phyloP scores from a whole-genome alignment of 2,797 vertebrate genomes.

The Nannoperca australis region DNA sequence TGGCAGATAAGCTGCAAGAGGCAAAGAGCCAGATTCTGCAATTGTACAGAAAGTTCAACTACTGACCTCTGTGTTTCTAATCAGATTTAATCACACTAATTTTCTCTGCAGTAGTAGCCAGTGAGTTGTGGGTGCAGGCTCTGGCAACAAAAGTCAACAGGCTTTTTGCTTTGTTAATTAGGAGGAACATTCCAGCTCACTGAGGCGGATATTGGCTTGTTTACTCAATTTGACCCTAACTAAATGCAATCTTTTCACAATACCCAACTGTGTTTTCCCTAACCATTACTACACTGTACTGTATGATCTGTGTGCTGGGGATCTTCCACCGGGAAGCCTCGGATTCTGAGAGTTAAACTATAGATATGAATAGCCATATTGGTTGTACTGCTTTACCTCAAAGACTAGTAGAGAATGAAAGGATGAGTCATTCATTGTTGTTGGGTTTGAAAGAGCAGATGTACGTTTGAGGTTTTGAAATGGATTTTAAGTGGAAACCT shows the following conservation, averaged over 20 bases:
- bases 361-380: constrained; percentile 35
- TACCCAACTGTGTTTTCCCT: constrained; percentile 12
- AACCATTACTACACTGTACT: constrained; percentile 2
- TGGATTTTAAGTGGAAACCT: constrained; percentile 25
- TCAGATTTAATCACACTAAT: constrained; percentile 33
- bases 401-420: constrained; percentile 18
- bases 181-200: constrained; percentile 25
- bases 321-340: constrained; percentile 24
- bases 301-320: constrained; percentile 24
- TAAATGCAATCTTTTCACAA: constrained; percentile 38
- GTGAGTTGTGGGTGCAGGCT: not conserved
- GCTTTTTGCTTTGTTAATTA: constrained; percentile 49
- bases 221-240: constrained; percentile 31
- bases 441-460: constrained; percentile 31
- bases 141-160: constrained; percentile 19
- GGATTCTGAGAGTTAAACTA: constrained; percentile 16
- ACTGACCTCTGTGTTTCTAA: constrained; percentile 39
- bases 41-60: constrained; percentile 29
- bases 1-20: constrained; percentile 11
- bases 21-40: not conserved
- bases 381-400: constrained; percentile 27
- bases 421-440: constrained; percentile 41
- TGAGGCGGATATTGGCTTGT: constrained; percentile 38
- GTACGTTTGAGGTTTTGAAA: not conserved
- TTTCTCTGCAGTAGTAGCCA: constrained; percentile 26